Base-by-base conservation (phyloP, 2,797 vertebrate species). In the Gephyroberyx darwinii region DNA sequence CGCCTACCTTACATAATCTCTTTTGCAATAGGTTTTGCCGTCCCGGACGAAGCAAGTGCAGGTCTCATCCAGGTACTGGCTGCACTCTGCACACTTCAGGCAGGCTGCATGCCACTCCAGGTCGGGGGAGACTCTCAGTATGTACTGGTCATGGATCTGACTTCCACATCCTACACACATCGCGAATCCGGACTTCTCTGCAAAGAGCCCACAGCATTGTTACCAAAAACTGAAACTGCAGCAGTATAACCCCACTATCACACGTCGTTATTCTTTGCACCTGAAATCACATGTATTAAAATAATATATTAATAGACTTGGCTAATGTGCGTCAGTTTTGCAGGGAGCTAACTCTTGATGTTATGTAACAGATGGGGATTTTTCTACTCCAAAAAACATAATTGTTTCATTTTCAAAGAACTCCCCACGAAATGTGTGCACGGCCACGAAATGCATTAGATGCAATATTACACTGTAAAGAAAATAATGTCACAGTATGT, bases 101-200 rank as follows among this genome's bases (percentile, higher is more conserved):
- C 97, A 99, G 85, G 96, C 96, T 57, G 96, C 96, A 55, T 99
- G 97, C 97, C 97, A 98, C 92, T 97, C 96, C 86, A 99, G 93
- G 90, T 98, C 97, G 59, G 97, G 97, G 67, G 95, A 98, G 61
- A 99, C 97, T 77, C 95, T 94, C 83, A 99, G 93, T 85, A 98
- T 94, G 85, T 97, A 99, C 88, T 96, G 98, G 90, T 99, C 98
- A 85, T 96, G 95, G 93, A 99, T 99, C 88, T 96, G 96, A 91
- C 95, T 95, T 90, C 97, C 97, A 92, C 98, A 99, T 90, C 98
- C 98, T 65, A 96, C 95, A 91, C 98, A 99, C 94, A 94, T 95
- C 77, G 96, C 96, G 85, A 95, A 93, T 92, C 95, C 96, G 90
- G 95, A 91, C 93, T 97, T 97, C 93, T 96, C 96, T 98, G 93